Evolutionary conservation across 2,797 vertebrate species (phyloP), one percentile per base, ranked within the genome.

Genomic region (Typhlichthys eigenmanni): DNA sequence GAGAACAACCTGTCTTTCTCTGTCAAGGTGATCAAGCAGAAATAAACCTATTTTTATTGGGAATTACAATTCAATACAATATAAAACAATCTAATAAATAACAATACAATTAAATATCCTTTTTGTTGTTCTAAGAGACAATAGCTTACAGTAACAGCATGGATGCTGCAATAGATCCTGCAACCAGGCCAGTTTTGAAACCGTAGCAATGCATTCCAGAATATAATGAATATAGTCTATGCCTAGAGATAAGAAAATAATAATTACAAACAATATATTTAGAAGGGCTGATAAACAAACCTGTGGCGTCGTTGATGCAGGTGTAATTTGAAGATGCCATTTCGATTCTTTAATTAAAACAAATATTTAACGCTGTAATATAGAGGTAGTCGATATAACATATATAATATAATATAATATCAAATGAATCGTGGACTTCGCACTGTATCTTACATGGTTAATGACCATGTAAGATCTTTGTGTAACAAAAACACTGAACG

Each of bases 1-100:
- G 89, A 86, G 13, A 95, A 86, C 64, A 97, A 87, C 13, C 71
- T 80, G 64, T 94, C 91, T 0, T 88, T 92, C 78, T 96, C 95
- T 94, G 81, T 19, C 7, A 45, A 10, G 19, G 19, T 1, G 14
- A 53, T 14, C 32, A 16, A 51, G n/a, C 0, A 67, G 11, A 69
- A 38, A 57, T 13, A 65, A 14, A 17, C 4, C n/a, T 17, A 2
- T 51, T 51, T 51, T 51, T 17, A 48, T 4, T 12, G 4, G 10
- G 13, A 14, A 48, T 13, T 13, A 14, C 47, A 5, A 11, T 48
- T 48, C 9, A 9, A 47, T 24, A 24, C 24, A 24, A 24, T 24
- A 24, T 24, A 24, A 3, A 24, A 3, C 24, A 24, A 24, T 24
- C 24, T 24, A 24, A 24, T 24, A 24, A 24, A 24, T 24, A 24